These are phyloP conservation scores for Pipistrellus kuhlii DNA, from an alignment of 2,797 vertebrate genomes.

Conservation along the genomic window DNA sequence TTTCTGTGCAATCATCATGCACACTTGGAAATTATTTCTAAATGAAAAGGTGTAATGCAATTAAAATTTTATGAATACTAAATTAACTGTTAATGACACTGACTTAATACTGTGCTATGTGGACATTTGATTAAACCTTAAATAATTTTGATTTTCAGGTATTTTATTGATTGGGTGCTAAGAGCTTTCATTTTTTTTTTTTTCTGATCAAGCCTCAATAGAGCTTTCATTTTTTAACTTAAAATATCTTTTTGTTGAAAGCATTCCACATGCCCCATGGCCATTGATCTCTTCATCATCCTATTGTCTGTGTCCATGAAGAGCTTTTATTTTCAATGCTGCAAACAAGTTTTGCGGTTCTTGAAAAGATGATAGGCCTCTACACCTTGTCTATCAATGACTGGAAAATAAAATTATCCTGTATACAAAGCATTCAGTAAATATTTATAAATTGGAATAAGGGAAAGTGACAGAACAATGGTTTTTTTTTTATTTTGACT, in stretches of 20 bases:
- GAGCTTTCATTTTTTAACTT: not conserved
- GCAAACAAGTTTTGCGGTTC: not conserved
- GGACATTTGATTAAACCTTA: not conserved
- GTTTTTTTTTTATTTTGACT: constrained; percentile 6
- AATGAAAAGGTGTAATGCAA: constrained; percentile 3
- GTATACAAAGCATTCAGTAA: not conserved
- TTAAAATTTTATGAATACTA: constrained; percentile 35
- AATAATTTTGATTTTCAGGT: not conserved
- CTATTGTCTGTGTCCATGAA: too few relatives aligned
- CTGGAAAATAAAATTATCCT: constrained; percentile 8
- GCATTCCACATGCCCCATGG: too few relatives aligned
- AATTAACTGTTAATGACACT: constrained; percentile 34
- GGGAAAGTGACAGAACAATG: not conserved
- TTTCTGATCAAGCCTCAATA: too few relatives aligned
- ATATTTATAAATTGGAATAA: constrained; percentile 1
- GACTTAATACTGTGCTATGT: not conserved
- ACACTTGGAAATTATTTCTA: constrained; percentile 2
- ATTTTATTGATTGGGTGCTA: not conserved
- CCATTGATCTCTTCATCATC: too few relatives aligned
- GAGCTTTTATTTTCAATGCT: not conserved
- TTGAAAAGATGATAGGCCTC: not conserved
- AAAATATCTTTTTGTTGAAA: too few relatives aligned
- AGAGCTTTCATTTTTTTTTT: not conserved
- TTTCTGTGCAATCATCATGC: constrained; percentile 5
- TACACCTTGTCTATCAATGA: not conserved